These are phyloP conservation scores for Serranus cabrilla DNA, from an alignment of 2,797 vertebrate genomes.

Conservation along the genomic window DNA sequence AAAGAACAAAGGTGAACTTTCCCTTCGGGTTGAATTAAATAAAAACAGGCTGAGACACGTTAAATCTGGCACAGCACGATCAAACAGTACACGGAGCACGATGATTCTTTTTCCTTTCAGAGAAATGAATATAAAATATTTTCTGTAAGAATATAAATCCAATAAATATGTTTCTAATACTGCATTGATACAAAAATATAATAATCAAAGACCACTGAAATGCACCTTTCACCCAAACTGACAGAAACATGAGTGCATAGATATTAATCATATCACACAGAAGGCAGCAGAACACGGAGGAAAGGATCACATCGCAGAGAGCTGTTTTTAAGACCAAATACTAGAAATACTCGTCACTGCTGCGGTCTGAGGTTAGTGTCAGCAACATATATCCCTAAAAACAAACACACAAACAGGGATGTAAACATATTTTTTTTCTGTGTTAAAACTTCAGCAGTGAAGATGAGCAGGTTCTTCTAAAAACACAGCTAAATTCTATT, in stretches of 20 bases:
- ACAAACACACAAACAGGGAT: slow-evolving; percentile 25
- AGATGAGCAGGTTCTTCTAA: background rate
- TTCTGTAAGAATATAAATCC: slow-evolving; percentile 74
- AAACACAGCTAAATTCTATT: slow-evolving; percentile 7
- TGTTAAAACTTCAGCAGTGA: slow-evolving; percentile 11
- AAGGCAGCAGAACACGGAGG: slow-evolving; percentile 36
- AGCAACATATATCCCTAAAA: background rate
- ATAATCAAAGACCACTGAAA: slow-evolving; percentile 53
- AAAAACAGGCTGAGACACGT: slow-evolving; percentile 31
- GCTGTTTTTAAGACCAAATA: slow-evolving; percentile 26
- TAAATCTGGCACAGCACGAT: slow-evolving; percentile 18
- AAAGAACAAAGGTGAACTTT: slow-evolving; percentile 24
- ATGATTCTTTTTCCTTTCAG: slow-evolving; percentile 28
- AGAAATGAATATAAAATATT: slow-evolving; percentile 67
- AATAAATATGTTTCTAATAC: slow-evolving; percentile 83
- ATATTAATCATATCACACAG: slow-evolving; percentile 39
- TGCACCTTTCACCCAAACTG: slow-evolving; percentile 24
- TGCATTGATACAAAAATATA: slow-evolving; percentile 80
- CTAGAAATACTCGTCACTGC: slow-evolving; percentile 7
- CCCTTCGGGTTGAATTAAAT: slow-evolving; percentile 35
- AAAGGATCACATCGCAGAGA: background rate
- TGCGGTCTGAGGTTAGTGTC: slow-evolving; percentile 6
- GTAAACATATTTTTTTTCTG: slow-evolving; percentile 26
- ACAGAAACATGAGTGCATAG: slow-evolving; percentile 68
- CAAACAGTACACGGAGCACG: slow-evolving; percentile 34